A percentile compares a stretch with the other conserved stretches of the same genome.
These are phyloP conservation scores for Aythya baeri DNA, from an alignment of 2,113 vertebrate genomes.

Conservation along the genomic window DNA sequence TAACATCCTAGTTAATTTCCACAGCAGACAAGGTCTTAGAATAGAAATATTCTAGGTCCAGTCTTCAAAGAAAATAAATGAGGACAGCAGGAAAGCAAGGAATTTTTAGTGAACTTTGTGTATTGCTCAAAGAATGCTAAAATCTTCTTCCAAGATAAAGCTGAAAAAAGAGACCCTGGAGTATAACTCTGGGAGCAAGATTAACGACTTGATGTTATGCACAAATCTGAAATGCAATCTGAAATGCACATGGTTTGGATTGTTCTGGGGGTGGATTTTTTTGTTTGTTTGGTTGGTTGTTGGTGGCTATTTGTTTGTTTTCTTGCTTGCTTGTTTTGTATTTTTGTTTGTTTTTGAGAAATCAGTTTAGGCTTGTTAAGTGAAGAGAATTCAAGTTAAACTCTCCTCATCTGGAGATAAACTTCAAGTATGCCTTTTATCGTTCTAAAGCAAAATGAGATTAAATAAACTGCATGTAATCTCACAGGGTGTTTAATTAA, in stretches of 20 bases:
- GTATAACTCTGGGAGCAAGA: not conserved
- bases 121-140: not conserved
- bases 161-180: not conserved
- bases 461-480: not conserved
- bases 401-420: slow-evolving; percentile 6
- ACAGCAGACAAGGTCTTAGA: not conserved
- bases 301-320: not conserved
- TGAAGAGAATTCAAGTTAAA: slow-evolving; percentile 15
- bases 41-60: not conserved
- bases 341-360: not conserved
- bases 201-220: not conserved
- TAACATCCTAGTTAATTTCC: not conserved
- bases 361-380: not conserved
- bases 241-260: not conserved
- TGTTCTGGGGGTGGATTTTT: not conserved
- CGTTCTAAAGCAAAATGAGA: slow-evolving; percentile 6
- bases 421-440: not conserved
- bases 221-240: not conserved
- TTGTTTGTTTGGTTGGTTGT: not conserved
- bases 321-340: not conserved
- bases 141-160: not conserved
- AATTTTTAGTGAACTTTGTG: not conserved
- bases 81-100: not conserved
- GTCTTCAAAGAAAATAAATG: not conserved
- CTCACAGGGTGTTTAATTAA: slow-evolving; percentile 48